Base-by-base conservation (phyloP, 2,113 vertebrate genomes). In the Phainopepla nitens region DNA sequence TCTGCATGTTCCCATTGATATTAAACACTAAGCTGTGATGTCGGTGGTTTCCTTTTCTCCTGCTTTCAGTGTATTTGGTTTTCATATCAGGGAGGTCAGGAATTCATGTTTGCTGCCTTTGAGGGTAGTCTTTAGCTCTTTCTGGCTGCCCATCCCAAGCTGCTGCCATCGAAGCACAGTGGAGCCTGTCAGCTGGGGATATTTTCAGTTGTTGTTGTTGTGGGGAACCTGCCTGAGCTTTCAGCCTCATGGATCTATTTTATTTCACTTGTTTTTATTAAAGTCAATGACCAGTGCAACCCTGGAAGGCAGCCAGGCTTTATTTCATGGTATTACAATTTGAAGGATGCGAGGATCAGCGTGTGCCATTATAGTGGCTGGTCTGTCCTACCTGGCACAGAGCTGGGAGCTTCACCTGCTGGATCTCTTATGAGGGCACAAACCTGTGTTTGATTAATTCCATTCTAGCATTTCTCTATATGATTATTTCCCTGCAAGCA, bases 31-130 rank as follows among this genome's bases (percentile, higher is more conserved):
- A 91, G 53, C 70, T 93, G 70, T 69, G 82, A 91, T 93, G 73
- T 7, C 5, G 79, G 87, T 91, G 71, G 87, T 95, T 97, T 96
- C 84, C 84, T 93, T 89, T 87, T 66, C 87, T 91, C 66, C 89
- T 10, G 1, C 50, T 69, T 91, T 82, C 54, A 58, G 45, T 24
- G 29, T 93, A 36, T 85, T 90, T 72, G 64, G 57, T 80, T 93
- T 96, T 95, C 25, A 3, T 82, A 94, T 93, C 84, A 76, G 75
- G 70, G 89, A 96, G 78, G 87, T 93, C 66, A 94, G 91, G 90
- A 94, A 94, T 88, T 94, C 22, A 5, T 35, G 79, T 69, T 87
- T 93, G 53, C 78, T 93, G 82, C 78, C 65, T 87, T 50, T 2
- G 3, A 76, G 82, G 66, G 68, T 35, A 53, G 42, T 58, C 39